Percentiles rank a stretch among this genome's conserved stretches.
phyloP scores from a whole-genome alignment of 2,888 invertebrate species.

The Scotopteryx bipunctaria region DNA sequence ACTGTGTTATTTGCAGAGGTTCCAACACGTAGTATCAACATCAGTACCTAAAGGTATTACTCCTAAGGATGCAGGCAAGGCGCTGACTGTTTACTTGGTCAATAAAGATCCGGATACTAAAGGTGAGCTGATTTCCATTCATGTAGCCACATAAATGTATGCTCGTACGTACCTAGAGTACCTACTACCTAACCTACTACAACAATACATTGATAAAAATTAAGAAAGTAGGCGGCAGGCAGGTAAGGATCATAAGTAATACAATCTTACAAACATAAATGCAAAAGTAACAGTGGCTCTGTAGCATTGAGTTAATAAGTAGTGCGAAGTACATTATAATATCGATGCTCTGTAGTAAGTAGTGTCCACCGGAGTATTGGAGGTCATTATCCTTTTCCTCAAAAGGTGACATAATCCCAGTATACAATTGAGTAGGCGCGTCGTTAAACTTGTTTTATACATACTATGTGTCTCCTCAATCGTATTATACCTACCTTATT shows the following conservation, averaged over 20 bases:
- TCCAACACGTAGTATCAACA: constrained; percentile 50
- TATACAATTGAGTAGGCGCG: not conserved
- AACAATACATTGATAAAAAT: no score
- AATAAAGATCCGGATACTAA: constrained; percentile 59
- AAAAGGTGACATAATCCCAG: constrained; percentile 13
- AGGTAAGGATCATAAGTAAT: no score
- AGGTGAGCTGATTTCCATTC: constrained; percentile 49
- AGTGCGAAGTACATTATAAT: constrained; percentile 5
- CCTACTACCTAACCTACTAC: no score
- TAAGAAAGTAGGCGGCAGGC: no score
- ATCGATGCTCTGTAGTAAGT: not conserved
- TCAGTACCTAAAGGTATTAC: constrained; percentile 56
- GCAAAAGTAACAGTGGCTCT: no score
- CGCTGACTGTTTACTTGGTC: constrained; percentile 53
- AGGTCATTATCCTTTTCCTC: constrained; percentile 27
- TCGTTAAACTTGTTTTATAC: not conserved
- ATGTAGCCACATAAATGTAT: no score
- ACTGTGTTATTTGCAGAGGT: constrained; percentile 56
- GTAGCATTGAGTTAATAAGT: no score
- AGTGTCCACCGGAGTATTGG: constrained; percentile 5
- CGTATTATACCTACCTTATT: no score
- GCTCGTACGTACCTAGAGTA: no score
- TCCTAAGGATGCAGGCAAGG: constrained; percentile 64
- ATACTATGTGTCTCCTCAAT: no score
- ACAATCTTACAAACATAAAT: no score